Evolutionary conservation across 2,888 invertebrate species (phyloP).

Genomic region (Yponomeuta cagnagella): DNA sequence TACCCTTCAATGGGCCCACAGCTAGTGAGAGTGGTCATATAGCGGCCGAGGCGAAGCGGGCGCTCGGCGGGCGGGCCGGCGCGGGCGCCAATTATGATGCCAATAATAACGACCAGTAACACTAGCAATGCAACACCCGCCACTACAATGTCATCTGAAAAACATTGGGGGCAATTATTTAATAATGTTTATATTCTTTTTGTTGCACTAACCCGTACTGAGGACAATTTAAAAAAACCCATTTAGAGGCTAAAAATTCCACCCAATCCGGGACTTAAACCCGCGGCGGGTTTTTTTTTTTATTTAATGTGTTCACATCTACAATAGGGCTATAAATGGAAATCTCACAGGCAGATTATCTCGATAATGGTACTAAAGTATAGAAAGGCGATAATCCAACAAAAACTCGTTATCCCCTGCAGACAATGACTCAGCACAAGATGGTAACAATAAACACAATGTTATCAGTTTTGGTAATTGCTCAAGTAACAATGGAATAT

Average conservation of each 20-base stretch:
- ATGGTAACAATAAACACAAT: background rate
- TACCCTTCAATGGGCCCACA: conserved; percentile 89
- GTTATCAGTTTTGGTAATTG: background rate
- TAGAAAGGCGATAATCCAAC: no score
- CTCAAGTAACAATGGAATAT: background rate
- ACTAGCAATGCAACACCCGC: conserved; percentile 76
- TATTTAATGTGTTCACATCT: no score
- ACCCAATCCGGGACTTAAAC: no score
- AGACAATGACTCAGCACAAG: background rate
- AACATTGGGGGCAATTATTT: background rate
- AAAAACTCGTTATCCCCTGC: no score
- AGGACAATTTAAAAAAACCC: no score
- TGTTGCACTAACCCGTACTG: no score
- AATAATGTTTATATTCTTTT: no score
- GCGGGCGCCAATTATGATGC: conserved; percentile 75
- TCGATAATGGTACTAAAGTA: no score
- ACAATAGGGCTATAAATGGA: no score
- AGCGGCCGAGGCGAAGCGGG: conserved; percentile 83
- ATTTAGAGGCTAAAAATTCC: no score
- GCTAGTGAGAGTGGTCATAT: conserved; percentile 81
- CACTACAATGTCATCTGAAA: conserved; percentile 73
- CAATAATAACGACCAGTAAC: conserved; percentile 78
- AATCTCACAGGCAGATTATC: no score
- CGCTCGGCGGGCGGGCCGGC: conserved; percentile 71
- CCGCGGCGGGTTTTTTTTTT: no score